Conservation (phyloP, 2,797 vertebrate species). For the Distichodus sexfasciatus region DNA sequence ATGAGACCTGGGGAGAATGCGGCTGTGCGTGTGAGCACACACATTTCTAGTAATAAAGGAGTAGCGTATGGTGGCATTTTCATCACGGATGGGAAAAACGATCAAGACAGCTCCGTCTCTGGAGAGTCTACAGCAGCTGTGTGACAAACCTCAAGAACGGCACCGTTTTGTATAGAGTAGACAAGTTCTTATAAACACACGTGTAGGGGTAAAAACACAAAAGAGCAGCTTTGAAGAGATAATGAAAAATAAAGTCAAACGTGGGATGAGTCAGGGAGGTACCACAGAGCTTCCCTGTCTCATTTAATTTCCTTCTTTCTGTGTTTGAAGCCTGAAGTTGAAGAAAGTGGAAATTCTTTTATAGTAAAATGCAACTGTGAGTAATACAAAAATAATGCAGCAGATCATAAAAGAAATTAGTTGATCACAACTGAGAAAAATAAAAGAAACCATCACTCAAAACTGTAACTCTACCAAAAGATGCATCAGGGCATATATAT, state of each 20-base stretch:
- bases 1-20: not conserved
- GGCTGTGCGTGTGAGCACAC: not conserved
- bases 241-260: constrained; percentile 11
- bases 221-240: not conserved
- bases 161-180: constrained; percentile 7
- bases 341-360: not conserved
- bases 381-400: not conserved
- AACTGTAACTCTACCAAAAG: too few species aligned
- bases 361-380: not conserved
- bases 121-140: not conserved
- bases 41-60: constrained; percentile 4
- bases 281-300: constrained; percentile 56
- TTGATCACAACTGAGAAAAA: constrained; percentile 54
- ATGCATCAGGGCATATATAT: too few species aligned
- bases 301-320: constrained; percentile 32
- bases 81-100: constrained; percentile 19
- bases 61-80: constrained; percentile 15
- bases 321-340: constrained; percentile 10
- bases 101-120: not conserved
- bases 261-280: constrained; percentile 4
- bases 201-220: not conserved
- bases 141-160: not conserved
- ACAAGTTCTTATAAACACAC: not conserved
- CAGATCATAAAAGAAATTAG: constrained; percentile 66
- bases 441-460: constrained; percentile 42